Evolutionary conservation across 1,140 invertebrate species (phyloP).

Genomic region (Hypsibius dujardini): DNA sequence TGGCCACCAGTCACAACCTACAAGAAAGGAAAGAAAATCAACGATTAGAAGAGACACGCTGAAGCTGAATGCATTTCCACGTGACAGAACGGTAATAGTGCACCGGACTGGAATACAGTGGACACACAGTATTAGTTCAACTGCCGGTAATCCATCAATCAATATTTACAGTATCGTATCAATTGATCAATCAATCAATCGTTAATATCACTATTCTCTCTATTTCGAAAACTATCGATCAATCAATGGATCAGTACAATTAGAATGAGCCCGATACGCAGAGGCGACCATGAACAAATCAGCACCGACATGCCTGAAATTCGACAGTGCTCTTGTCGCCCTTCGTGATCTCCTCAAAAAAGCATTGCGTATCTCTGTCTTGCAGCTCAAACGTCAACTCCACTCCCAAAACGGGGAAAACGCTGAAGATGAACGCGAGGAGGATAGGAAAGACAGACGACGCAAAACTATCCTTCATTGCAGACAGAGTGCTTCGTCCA

Average conservation of each 20-base stretch:
- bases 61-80: no score
- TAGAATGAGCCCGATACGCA: no score
- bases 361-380: constrained; percentile 94
- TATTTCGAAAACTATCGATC: no score
- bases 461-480: neutral
- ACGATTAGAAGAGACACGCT: no score
- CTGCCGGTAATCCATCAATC: neutral
- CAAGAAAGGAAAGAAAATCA: constrained; percentile 18
- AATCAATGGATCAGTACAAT: no score
- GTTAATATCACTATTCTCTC: neutral
- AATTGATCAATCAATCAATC: constrained; percentile 14
- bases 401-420: neutral
- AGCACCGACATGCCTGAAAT: constrained; percentile 33
- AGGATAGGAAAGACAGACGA: neutral
- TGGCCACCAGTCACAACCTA: constrained; percentile 96
- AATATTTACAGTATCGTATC: neutral
- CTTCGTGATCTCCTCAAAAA: constrained; percentile 73
- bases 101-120: no score
- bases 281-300: no score
- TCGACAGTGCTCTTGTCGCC: constrained; percentile 75
- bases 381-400: constrained; percentile 84
- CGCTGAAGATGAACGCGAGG: neutral
- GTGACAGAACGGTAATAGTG: no score
- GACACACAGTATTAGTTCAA: no score
- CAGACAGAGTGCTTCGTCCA: no score